Base-by-base conservation (phyloP, 2,888 invertebrate species). In the Drosophila nr. fundita region DNA sequence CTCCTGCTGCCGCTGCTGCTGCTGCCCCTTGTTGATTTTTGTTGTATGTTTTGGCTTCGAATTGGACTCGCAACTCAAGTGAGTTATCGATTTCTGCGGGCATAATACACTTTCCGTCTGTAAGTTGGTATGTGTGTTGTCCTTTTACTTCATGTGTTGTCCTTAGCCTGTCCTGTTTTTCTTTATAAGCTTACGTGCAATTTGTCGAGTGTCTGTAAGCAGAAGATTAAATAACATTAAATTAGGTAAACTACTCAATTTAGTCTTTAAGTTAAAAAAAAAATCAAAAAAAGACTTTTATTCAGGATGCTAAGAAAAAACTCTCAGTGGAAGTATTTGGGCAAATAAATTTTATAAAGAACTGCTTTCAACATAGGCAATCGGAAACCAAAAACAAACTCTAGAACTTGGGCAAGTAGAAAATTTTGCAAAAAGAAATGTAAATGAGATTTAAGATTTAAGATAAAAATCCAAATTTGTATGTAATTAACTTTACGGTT, bases 191-290 rank as follows among this genome's bases (percentile, higher is more conserved):
- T 57, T 29, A 57, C 58, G 40, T 48, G 50, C 72, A 67, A 54
- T 52, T 68, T 68, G 38, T 55, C 50, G 54, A 52, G 60, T 62
- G 68, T 74, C 91, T 90, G 79, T 40, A 88, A 87, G 71, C 55
- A 76, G 59, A 75, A 74, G 21, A 48, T 75, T 55, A 34, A 68
- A 71, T 34, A 65, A 68, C 65, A 50, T 36, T 24, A 8, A 24
- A 45, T 45, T 24, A 15, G 2, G 27, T 18, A 18, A 49, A 18
- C 1, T 18, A 49, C 27, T 29, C 24, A 49, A 18, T 29, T 29
- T 49, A 24, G 21, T 15, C 15, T 45, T 7, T 24, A 45, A 45
- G 7, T 10, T 18, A 27, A 27, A 49, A 27, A 27, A 48, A 21
- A 45, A 18, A 2, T 0, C 4, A 11, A 11, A 10, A 11, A 32